Conservation (phyloP, 2,797 vertebrate genomes). For the Acanthiza pusilla region DNA sequence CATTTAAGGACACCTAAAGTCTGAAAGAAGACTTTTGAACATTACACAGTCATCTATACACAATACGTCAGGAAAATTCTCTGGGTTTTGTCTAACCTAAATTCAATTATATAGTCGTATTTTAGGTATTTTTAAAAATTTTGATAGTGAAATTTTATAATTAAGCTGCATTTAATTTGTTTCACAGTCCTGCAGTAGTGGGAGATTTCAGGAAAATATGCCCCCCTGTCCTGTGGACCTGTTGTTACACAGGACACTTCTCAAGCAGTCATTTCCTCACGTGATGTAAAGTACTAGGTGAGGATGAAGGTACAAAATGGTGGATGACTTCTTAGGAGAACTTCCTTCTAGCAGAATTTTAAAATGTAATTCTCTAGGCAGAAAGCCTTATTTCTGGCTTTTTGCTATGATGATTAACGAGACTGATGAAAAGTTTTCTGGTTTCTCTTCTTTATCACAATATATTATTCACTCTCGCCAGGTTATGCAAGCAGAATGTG, state of each 20-base stretch:
- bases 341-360: background rate
- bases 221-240: background rate
- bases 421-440: background rate
- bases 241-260: background rate
- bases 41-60: background rate
- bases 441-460: background rate
- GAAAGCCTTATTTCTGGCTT: background rate
- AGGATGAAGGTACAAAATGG: background rate
- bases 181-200: background rate
- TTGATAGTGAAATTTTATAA: background rate
- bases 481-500: background rate
- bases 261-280: background rate
- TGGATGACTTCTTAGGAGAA: background rate
- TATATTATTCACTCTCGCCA: background rate
- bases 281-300: background rate
- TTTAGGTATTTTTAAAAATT: accelerated
- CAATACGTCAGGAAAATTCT: background rate
- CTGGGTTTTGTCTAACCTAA: background rate
- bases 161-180: background rate
- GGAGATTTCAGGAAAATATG: background rate
- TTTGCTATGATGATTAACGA: background rate
- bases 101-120: background rate
- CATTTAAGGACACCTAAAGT: background rate
- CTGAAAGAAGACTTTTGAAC: background rate
- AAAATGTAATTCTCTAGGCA: background rate